These are phyloP conservation scores for Drosophila pachea DNA, from an alignment of 1,140 invertebrate species.

Conservation along the genomic window DNA sequence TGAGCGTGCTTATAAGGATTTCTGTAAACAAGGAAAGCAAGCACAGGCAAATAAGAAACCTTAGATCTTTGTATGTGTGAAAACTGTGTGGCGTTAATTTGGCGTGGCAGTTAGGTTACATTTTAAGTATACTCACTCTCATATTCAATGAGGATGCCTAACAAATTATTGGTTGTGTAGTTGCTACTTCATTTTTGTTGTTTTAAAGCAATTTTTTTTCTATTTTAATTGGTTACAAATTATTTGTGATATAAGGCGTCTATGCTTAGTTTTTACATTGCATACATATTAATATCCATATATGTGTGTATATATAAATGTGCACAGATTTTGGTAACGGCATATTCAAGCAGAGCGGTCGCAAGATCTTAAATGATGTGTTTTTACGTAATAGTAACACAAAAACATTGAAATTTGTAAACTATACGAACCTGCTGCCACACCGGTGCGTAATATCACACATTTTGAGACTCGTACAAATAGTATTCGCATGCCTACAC, in stretches of 20 bases:
- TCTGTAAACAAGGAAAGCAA: slow-evolving; percentile 70
- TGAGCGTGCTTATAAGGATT: slow-evolving; percentile 80
- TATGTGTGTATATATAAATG: slow-evolving; percentile 8
- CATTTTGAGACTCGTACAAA: slow-evolving; percentile 42
- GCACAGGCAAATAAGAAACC: slow-evolving; percentile 45
- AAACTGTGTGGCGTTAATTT: slow-evolving; percentile 39
- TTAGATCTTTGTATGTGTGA: slow-evolving; percentile 47
- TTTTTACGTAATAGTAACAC: slow-evolving; percentile 10
- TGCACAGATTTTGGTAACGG: slow-evolving; percentile 6
- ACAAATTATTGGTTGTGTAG: slow-evolving; percentile 37
- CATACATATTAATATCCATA: slow-evolving; percentile 18
- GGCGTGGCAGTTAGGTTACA: slow-evolving; percentile 37
- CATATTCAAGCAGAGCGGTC: slow-evolving; percentile 17
- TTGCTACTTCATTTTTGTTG: slow-evolving; percentile 17
- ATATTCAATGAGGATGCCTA: slow-evolving; percentile 16
- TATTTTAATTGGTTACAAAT: slow-evolving; percentile 63
- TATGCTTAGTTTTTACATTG: slow-evolving; percentile 31
- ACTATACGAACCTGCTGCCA: slow-evolving; percentile 18
- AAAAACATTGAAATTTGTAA: slow-evolving; percentile 2
- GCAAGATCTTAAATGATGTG: slow-evolving; percentile 14
- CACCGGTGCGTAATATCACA: slow-evolving; percentile 24
- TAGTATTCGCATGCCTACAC: slow-evolving; percentile 60
- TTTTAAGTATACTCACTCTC: slow-evolving; percentile 9
- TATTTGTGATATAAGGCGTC: slow-evolving; percentile 67
- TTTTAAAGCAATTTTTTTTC: slow-evolving; percentile 40